Conservation (phyloP, 2,888 invertebrate species). For the Deroplatys truncata region DNA sequence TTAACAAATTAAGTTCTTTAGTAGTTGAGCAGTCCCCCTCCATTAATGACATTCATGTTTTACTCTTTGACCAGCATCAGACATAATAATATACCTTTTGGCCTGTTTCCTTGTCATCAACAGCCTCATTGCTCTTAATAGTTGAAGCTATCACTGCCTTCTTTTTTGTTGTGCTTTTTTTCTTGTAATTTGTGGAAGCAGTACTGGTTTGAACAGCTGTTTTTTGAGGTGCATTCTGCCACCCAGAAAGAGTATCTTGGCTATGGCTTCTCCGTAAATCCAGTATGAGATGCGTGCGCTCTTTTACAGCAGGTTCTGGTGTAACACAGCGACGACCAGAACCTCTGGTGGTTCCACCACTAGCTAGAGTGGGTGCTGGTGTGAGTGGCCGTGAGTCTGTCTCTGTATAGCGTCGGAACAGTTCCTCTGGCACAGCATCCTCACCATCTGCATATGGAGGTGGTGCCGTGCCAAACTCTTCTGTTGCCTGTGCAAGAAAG, state of each 20-base stretch:
- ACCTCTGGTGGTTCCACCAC: constrained; percentile 42
- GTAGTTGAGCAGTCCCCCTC: too few relatives aligned
- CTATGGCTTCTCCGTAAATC: constrained; percentile 66
- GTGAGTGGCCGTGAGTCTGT: constrained; percentile 80
- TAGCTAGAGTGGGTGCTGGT: constrained; percentile 72
- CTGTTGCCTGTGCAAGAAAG: not conserved
- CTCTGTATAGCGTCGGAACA: constrained; percentile 74
- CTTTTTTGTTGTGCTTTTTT: not conserved
- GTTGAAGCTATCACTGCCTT: not conserved
- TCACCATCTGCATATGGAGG: constrained; percentile 46
- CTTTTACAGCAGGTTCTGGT: constrained; percentile 59
- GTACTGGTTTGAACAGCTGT: not conserved
- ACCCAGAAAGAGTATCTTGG: constrained; percentile 50
- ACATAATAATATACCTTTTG: not conserved
- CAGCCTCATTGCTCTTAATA: not conserved
- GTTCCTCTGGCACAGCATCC: constrained; percentile 69
- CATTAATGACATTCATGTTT: too few relatives aligned
- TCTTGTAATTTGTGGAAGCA: not conserved
- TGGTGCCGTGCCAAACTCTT: constrained; percentile 35
- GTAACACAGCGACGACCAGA: constrained; percentile 56
- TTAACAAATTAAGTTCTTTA: too few relatives aligned
- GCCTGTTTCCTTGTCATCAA: not conserved
- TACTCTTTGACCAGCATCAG: too few relatives aligned
- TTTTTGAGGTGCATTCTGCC: constrained; percentile 37
- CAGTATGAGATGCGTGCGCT: constrained; percentile 65